These are phyloP conservation scores for Lasioglossum figueresi DNA, from an alignment of 2,888 invertebrate species.

Conservation along the genomic window DNA sequence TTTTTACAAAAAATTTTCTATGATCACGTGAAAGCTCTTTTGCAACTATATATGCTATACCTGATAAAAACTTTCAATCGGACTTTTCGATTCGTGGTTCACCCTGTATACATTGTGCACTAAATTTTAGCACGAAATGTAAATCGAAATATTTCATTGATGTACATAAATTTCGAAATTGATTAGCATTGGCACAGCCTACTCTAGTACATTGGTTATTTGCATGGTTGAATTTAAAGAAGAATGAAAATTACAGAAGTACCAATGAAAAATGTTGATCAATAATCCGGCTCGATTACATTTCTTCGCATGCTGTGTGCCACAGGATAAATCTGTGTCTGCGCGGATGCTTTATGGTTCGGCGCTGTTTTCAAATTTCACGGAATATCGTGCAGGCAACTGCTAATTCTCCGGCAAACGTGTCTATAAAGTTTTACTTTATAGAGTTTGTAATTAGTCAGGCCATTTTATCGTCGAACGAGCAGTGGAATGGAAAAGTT, in stretches of 20 bases:
- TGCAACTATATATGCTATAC: no score
- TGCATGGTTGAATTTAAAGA: not conserved
- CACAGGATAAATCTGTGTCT: not conserved
- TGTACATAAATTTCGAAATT: conserved; percentile 5
- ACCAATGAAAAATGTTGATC: not conserved
- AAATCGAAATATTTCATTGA: not conserved
- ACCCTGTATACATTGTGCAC: not conserved
- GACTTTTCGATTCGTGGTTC: no score
- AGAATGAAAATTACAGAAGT: not conserved
- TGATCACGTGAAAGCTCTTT: no score
- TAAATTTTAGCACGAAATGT: not conserved
- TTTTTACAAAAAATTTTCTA: no score
- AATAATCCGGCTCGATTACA: not conserved
- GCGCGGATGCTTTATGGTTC: conserved; percentile 6
- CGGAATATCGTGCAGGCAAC: conserved; percentile 28
- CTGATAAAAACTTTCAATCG: no score
- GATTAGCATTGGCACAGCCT: no score
- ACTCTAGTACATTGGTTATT: no score
- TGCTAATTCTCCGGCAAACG: not conserved
- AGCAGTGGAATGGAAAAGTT: not conserved
- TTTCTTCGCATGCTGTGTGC: not conserved
- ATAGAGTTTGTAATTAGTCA: not conserved
- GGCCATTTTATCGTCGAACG: not conserved
- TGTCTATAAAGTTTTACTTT: conserved; percentile 14
- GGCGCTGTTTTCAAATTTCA: conserved; percentile 54